Evolutionary conservation across 2,113 vertebrate genomes (phyloP).

Genomic region (Todiramphus saurophagus): DNA sequence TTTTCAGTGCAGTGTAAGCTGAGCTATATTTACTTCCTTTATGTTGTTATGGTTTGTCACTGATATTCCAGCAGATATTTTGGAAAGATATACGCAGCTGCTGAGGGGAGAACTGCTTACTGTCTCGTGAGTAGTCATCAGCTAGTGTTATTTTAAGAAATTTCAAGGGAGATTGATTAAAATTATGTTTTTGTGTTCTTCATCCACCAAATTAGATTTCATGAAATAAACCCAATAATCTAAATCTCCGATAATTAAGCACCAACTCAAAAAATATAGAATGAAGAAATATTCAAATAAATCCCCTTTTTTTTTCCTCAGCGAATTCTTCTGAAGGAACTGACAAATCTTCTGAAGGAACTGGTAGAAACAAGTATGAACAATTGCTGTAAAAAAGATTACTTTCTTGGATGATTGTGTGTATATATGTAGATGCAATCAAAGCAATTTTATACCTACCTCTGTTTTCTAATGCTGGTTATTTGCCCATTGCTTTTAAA

Average conservation of each 20-base stretch:
- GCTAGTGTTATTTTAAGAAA: conserved; percentile 30
- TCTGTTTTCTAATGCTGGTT: background rate
- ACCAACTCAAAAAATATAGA: background rate
- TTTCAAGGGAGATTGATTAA: conserved; percentile 3
- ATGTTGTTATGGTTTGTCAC: background rate
- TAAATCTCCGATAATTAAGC: background rate
- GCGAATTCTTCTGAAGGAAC: background rate
- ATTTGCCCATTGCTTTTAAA: background rate
- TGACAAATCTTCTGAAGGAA: background rate
- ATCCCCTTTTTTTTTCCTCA: background rate
- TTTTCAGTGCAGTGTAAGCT: conserved; percentile 13
- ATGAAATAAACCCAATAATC: conserved; percentile 24
- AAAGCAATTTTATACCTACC: background rate
- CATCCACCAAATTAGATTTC: background rate
- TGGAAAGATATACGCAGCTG: background rate
- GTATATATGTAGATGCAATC: background rate
- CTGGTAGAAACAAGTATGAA: background rate
- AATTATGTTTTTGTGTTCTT: background rate
- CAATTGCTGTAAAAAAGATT: background rate
- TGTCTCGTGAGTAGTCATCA: conserved; percentile 9
- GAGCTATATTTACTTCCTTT: conserved; percentile 39
- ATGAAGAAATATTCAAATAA: background rate
- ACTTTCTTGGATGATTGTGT: background rate
- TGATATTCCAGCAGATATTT: conserved; percentile 14
- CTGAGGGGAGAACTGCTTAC: background rate